Conservation (phyloP, 2,797 vertebrate species). For the Alouatta caraya region DNA sequence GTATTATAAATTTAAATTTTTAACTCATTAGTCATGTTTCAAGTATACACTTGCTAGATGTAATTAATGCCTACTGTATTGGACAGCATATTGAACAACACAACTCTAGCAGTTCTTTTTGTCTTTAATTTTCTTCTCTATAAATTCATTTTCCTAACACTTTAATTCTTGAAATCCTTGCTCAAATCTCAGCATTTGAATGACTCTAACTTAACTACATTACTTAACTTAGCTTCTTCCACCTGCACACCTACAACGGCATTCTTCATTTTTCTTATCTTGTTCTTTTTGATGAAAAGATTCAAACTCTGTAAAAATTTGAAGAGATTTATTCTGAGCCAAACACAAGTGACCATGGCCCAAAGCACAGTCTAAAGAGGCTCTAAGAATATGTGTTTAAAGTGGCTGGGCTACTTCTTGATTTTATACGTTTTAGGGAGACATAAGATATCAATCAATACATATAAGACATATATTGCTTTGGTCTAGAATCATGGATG, state of each 20-base stretch:
- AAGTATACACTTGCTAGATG: not conserved
- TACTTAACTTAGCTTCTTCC: not conserved
- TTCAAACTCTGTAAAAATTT: no score
- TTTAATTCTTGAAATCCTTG: not conserved
- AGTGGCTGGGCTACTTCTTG: no score
- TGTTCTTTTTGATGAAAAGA: no score
- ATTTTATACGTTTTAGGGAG: no score
- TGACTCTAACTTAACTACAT: not conserved
- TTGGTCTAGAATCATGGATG: no score
- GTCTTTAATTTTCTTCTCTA: not conserved
- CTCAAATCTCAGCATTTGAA: not conserved
- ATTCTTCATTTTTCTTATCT: not conserved
- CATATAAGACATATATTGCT: no score
- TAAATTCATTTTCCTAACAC: not conserved
- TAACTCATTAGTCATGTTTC: not conserved
- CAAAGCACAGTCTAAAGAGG: no score
- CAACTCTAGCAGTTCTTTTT: not conserved
- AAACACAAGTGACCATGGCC: no score
- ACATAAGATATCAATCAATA: no score
- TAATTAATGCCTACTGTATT: not conserved
- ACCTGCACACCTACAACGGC: not conserved
- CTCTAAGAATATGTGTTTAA: no score
- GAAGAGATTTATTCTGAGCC: no score
- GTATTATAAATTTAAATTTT: not conserved
- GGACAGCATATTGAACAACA: not conserved